Evolutionary conservation across 2,888 invertebrate genomes (phyloP), one percentile per base, ranked within the genome.

Genomic region (Amphimallon solstitiale): DNA sequence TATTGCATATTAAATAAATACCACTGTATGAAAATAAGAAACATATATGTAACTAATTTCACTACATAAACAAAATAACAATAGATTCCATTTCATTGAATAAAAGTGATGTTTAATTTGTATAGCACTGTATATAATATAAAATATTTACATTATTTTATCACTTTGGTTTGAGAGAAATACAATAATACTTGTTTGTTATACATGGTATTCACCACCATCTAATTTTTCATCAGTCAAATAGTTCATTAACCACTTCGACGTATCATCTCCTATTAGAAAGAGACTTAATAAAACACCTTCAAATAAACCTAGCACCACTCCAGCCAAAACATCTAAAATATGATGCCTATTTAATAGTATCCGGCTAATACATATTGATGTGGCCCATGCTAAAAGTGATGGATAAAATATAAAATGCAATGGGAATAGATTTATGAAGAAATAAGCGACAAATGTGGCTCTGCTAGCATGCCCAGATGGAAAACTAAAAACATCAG

Each of bases 391-490:
- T 0, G 89, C 87, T 0, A 91, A 73, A 9, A 95, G 75, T 0
- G 91, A 87, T 17, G 89, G 86, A 69, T 86, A 83, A 70, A 87
- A 86, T 59, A 91, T 73, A 12, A 78, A 69, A 0, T 88, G 84
- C 1, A 92, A 73, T 0, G 91, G 89, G 80, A 87, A 87, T 17
- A 92, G 75, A 68, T 85, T 83, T 2, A 88, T 85, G 70, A 95
- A 90, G 78, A 93, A 92, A 66, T 89, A 88, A 2, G 90, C 85
- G 17, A 97, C 84, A 79, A 92, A 88, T 2, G 91, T 87, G 0
- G 94, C 89, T 72, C 98, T 84, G 21, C 97, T 95, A 0, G 95
- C 90, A 81, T 98, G 98, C 0, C 97, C 97, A 0, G 97, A 98
- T 9, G 98, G 98, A 80, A 98, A 98, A 51, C 92, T 90, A 80